Evolutionary conservation across 2,113 vertebrate genomes (phyloP).

Genomic region (Platysternon megacephalum): DNA sequence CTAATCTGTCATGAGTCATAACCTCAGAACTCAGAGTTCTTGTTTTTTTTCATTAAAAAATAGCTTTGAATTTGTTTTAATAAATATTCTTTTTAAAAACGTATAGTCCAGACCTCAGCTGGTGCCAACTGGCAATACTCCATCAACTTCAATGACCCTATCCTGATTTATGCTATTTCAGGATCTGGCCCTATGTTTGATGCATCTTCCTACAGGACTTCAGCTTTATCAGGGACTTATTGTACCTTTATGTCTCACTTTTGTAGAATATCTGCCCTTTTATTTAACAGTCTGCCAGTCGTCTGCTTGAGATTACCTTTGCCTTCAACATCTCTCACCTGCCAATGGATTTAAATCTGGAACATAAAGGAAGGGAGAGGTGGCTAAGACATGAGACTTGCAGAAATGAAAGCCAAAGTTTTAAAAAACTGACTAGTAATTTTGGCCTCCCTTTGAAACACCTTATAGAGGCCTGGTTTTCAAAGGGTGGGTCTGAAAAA

Average conservation of each 20-base stretch:
- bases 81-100: not conserved
- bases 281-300: not conserved
- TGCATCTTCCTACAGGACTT: not conserved
- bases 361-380: not conserved
- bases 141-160: not conserved
- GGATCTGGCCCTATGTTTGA: not conserved
- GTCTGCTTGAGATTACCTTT: not conserved
- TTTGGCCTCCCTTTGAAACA: not conserved
- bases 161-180: not conserved
- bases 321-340: not conserved
- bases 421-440: not conserved
- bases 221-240: not conserved
- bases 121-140: not conserved
- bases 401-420: not conserved
- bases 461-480: not conserved
- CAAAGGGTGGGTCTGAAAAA: not conserved
- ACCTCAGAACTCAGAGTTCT: not conserved
- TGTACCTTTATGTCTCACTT: not conserved
- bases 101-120: not conserved
- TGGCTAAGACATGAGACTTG: not conserved
- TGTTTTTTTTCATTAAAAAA: not conserved
- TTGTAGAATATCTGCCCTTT: not conserved
- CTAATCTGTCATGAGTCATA: not conserved
- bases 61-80: not conserved
- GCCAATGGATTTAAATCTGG: not conserved